These are phyloP conservation scores for Musca domestica DNA, from an alignment of 1,140 invertebrate species.

Conservation along the genomic window DNA sequence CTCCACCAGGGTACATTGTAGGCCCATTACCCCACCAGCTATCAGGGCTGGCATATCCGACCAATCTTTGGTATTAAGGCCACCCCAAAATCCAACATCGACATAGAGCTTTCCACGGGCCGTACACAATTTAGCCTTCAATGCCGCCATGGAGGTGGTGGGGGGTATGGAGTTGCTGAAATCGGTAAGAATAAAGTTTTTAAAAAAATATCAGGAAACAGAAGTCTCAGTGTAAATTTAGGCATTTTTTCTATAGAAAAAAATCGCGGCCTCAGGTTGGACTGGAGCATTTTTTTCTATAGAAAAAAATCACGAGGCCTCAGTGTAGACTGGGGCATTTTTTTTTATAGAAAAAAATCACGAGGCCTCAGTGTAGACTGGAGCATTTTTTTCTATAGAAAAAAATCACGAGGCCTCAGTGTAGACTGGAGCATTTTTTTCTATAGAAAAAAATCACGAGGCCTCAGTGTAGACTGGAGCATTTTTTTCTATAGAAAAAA, in stretches of 20 bases:
- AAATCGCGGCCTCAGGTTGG: too few relatives aligned
- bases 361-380: too few relatives aligned
- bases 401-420: too few relatives aligned
- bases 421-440: too few relatives aligned
- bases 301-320: too few relatives aligned
- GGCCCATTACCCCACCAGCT: constrained; percentile 67
- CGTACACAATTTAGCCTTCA: constrained; percentile 60
- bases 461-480: too few relatives aligned
- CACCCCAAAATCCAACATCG: constrained; percentile 76
- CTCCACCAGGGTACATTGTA: constrained; percentile 71
- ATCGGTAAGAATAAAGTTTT: background rate
- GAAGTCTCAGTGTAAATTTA: background rate
- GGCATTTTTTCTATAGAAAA: background rate
- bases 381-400: too few relatives aligned
- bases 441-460: too few relatives aligned
- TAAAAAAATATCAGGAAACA: background rate
- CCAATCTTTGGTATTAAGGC: constrained; percentile 61
- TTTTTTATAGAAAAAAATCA: too few relatives aligned
- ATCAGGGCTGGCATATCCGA: constrained; percentile 62
- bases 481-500: too few relatives aligned
- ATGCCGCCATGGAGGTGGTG: constrained; percentile 63
- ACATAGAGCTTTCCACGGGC: constrained; percentile 64
- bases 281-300: too few relatives aligned
- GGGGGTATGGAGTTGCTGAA: constrained; percentile 69
- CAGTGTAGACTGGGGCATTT: too few relatives aligned